A percentile compares a stretch with the other conserved stretches of the same genome.
Conservation (phyloP, 2,113 vertebrate species). For the Salminus brasiliensis region DNA sequence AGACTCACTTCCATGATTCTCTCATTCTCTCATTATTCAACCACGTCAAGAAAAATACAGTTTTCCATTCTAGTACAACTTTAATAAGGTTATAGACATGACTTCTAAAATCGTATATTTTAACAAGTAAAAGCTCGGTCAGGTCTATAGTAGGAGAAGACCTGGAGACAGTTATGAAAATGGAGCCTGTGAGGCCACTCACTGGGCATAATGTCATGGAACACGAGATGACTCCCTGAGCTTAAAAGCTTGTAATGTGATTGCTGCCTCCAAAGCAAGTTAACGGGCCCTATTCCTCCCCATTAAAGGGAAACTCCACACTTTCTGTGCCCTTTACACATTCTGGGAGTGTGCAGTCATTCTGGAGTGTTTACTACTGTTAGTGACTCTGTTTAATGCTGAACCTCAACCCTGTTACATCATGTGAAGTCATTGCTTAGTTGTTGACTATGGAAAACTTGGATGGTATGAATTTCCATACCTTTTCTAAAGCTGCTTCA, state of each 20-base stretch:
- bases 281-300: constrained; percentile 42
- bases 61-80: too few species aligned
- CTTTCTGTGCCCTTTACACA: not conserved
- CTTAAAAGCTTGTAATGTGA: constrained; percentile 51
- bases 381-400: not conserved
- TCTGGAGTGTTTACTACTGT: not conserved
- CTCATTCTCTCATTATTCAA: too few species aligned
- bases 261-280: constrained; percentile 40
- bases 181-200: constrained; percentile 23
- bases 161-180: constrained; percentile 31
- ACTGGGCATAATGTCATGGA: constrained; percentile 36
- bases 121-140: not conserved
- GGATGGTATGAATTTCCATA: not conserved
- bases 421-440: not conserved
- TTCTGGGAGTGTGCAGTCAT: not conserved
- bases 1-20: too few species aligned
- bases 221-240: constrained; percentile 36
- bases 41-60: too few species aligned
- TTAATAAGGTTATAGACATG: too few species aligned
- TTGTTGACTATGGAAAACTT: too few species aligned
- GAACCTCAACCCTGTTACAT: not conserved
- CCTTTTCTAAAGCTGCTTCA: not conserved
- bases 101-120: too few species aligned
- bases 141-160: constrained; percentile 19
- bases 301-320: constrained; percentile 37